A percentile compares a stretch with the other conserved stretches of the same genome.
These are phyloP conservation scores for Plutomurus gul DNA, from an alignment of 1,140 invertebrate species.

Conservation along the genomic window DNA sequence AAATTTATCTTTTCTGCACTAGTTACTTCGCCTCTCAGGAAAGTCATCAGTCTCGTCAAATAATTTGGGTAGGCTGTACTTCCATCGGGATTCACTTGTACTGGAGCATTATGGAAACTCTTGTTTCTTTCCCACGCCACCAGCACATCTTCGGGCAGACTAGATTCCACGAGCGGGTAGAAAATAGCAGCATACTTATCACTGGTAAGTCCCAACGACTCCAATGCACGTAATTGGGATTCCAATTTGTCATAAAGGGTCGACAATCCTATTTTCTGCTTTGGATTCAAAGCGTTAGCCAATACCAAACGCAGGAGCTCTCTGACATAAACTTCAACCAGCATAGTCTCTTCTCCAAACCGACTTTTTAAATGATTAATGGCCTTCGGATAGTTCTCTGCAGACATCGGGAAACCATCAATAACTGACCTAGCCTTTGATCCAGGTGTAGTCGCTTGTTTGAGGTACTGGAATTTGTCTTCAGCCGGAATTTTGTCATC, in stretches of 20 bases:
- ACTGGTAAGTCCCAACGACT: slow-evolving; percentile 56
- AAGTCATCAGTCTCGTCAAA: too few relatives aligned
- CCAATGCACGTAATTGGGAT: slow-evolving; percentile 55
- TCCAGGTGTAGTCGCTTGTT: slow-evolving; percentile 43
- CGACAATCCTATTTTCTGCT: slow-evolving; percentile 7
- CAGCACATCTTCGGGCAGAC: slow-evolving; percentile 50
- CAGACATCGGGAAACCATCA: slow-evolving; percentile 29
- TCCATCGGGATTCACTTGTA: too few relatives aligned
- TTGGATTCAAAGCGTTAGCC: too few relatives aligned
- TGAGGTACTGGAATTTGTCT: slow-evolving; percentile 38
- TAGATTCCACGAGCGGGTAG: slow-evolving; percentile 57
- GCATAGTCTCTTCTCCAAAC: slow-evolving; percentile 39
- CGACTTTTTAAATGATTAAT: slow-evolving; percentile 41
- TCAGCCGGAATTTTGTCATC: slow-evolving; percentile 46
- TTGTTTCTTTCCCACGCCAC: slow-evolving; percentile 55
- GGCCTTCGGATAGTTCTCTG: slow-evolving; percentile 39
- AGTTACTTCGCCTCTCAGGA: too few relatives aligned
- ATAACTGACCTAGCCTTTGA: slow-evolving; percentile 33
- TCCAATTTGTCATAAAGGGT: slow-evolving; percentile 51
- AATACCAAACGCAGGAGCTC: too few relatives aligned
- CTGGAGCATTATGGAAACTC: too few relatives aligned
- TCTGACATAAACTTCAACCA: too few relatives aligned
- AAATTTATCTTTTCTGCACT: too few relatives aligned
- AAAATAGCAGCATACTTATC: slow-evolving; percentile 57
- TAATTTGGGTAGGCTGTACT: too few relatives aligned